Percentiles rank a stretch among this genome's conserved stretches.
Conservation (phyloP, 1,140 invertebrate species). For the Aphidius ervi region DNA sequence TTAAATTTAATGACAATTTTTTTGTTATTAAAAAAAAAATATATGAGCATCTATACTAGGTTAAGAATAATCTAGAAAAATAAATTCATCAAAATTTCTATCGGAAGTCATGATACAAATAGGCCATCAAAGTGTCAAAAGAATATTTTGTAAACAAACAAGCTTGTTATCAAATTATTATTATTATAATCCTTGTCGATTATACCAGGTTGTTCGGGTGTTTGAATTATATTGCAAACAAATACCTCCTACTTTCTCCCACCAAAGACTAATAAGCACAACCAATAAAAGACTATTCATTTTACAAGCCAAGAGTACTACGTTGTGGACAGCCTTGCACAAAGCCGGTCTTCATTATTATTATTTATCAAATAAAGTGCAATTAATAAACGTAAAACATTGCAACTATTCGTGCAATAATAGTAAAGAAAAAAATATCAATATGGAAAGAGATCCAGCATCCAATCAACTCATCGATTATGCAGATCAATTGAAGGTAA, state of each 20-base stretch:
- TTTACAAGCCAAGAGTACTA: conserved; percentile 18
- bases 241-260: conserved; percentile 12
- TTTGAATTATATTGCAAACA: background rate
- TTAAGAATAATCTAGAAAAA: too few species aligned
- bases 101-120: too few species aligned
- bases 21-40: too few species aligned
- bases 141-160: too few species aligned
- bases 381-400: background rate
- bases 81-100: too few species aligned
- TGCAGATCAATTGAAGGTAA: conserved; percentile 61
- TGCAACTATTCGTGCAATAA: background rate
- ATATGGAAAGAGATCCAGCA: conserved; percentile 58
- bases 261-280: conserved; percentile 1
- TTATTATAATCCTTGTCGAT: background rate
- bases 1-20: too few species aligned
- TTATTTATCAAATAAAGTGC: too few species aligned
- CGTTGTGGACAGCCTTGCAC: conserved; percentile 6
- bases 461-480: conserved; percentile 67
- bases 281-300: conserved; percentile 29
- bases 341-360: too few species aligned
- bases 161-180: too few species aligned
- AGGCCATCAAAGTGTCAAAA: too few species aligned
- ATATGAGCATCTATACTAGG: too few species aligned
- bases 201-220: conserved; percentile 1
- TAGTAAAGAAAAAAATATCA: conserved; percentile 1